Evolutionary conservation across 2,113 vertebrate species (phyloP), one percentile per base, ranked within the genome.

Genomic region (Perca fluviatilis): DNA sequence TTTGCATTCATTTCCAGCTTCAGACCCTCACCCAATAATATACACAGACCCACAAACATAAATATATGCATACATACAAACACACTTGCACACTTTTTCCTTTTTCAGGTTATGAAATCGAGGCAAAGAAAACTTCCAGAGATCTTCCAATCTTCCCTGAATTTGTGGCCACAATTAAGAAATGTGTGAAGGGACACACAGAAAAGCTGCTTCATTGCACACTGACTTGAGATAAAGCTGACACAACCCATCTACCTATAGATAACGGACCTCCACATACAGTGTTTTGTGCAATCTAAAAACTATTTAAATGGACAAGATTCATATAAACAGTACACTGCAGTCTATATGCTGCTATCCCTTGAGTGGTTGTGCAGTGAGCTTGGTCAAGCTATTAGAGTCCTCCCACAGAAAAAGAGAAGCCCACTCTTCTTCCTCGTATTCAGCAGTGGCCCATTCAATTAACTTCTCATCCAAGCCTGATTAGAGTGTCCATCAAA

Each of bases 401-500:
- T 78, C 77, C 68, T 84, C 74, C 80, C 75, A 80, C 81, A 74
- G 79, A 79, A 80, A 53, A 75, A 58, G 77, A 84, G 79, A 82
- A 64, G 65, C 56, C 68, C 64, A 75, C 73, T 83, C 79, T 73
- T 64, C 77, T 50, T 77, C 74, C 50, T 77, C 56, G 63, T 73
- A 67, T 85, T 82, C 74, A 77, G 80, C 87, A 61, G 69, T 19
- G 13, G 81, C 69, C 68, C 63, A 71, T 88, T 91, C 86, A 84
- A 91, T 90, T 89, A 92, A 87, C 85, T 78, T 85, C 85, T 87
- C 69, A 76, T 81, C 81, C 81, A 74, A 82, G 78, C 74, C 71
- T 88, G 67, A 92, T 90, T 91, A 93, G 66, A 77, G 81, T 64
- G 78, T 86, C 90, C 54, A 84, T 93, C 90, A 89, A 79, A 84